Evolutionary conservation across 2,888 invertebrate genomes (phyloP).

Genomic region (Aricia artaxerxes): DNA sequence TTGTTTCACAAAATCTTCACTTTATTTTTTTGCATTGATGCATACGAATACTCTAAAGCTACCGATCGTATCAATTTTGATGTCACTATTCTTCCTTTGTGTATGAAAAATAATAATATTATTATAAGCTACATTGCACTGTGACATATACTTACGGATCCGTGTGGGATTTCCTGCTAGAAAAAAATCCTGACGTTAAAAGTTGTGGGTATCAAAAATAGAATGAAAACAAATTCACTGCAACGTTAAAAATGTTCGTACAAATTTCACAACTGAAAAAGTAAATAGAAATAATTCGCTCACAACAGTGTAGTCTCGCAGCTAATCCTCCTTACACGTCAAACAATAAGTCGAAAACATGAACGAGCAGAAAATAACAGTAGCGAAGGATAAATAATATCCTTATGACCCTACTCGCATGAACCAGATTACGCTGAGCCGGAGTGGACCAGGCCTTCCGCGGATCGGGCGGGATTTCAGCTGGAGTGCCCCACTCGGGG

Average conservation of each 20-base stretch:
- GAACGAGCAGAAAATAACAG: slow-evolving; percentile 22
- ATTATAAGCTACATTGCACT: background rate
- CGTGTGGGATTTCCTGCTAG: background rate
- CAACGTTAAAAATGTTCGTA: background rate
- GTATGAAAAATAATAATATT: background rate
- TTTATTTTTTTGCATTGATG: background rate
- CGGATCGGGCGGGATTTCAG: slow-evolving; percentile 30
- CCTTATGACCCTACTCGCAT: slow-evolving; percentile 24
- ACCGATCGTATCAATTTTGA: background rate
- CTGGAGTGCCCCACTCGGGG: slow-evolving; percentile 44
- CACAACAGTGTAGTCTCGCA: background rate
- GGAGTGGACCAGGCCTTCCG: background rate
- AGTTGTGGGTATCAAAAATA: background rate
- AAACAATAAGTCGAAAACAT: slow-evolving; percentile 17
- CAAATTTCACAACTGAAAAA: slow-evolving; percentile 10
- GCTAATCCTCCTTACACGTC: slow-evolving; percentile 14
- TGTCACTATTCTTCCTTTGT: background rate
- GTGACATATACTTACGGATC: no score
- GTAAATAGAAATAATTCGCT: slow-evolving; percentile 14
- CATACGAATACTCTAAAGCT: background rate
- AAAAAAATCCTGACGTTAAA: background rate
- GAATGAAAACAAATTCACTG: slow-evolving; percentile 8
- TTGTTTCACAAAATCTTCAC: background rate
- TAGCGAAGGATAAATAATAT: slow-evolving; percentile 24
- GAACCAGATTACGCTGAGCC: slow-evolving; percentile 15